Evolutionary conservation across 2,797 vertebrate genomes (phyloP).

Genomic region (Crenichthys baileyi): DNA sequence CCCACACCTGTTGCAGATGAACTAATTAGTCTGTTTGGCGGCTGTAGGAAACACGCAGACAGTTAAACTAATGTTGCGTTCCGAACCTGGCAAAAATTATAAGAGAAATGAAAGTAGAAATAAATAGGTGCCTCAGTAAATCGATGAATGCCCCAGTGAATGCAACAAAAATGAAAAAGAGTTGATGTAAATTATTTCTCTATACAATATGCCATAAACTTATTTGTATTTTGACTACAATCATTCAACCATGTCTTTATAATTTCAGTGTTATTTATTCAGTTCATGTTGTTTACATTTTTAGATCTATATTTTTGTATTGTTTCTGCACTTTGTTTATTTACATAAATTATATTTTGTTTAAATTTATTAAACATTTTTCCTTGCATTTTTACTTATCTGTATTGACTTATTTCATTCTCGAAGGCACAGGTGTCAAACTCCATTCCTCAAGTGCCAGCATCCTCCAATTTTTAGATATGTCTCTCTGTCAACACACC

Average conservation of each 20-base stretch:
- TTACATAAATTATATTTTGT: neutral
- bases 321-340: neutral
- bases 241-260: neutral
- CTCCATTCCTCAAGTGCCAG: too few species aligned
- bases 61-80: neutral
- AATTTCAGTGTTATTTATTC: neutral
- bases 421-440: too few species aligned
- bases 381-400: too few species aligned
- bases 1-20: slow-evolving; percentile 17
- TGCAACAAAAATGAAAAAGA: neutral
- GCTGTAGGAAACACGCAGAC: neutral
- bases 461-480: too few species aligned
- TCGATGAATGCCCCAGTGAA: neutral
- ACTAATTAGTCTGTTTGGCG: neutral
- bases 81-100: neutral
- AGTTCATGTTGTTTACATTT: neutral
- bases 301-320: neutral
- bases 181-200: neutral
- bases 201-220: neutral
- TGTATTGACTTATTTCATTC: too few species aligned
- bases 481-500: neutral
- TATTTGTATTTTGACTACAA: neutral
- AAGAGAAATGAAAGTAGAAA: neutral
- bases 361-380: neutral
- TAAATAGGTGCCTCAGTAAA: neutral